phyloP scores from a whole-genome alignment of 2,113 vertebrate genomes.

The Geococcyx californianus region DNA sequence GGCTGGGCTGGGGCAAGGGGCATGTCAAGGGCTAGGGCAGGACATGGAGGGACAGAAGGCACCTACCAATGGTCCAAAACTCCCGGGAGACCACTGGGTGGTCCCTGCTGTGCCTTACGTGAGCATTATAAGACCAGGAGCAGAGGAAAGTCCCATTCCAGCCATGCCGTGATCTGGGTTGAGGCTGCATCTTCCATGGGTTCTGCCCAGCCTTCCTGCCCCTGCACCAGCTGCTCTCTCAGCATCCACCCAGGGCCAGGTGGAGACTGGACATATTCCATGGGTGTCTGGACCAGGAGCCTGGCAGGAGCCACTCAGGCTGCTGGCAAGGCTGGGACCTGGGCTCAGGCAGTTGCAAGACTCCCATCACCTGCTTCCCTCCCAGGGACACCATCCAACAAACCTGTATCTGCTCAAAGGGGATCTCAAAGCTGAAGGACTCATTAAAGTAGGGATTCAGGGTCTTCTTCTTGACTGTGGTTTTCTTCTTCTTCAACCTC shows the following conservation, averaged over 20 bases:
- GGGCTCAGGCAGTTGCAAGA: neutral
- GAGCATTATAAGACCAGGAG: neutral
- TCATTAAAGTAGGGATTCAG: slow-evolving; percentile 97
- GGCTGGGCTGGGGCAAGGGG: neutral
- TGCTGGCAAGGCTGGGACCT: neutral
- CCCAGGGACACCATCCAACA: neutral
- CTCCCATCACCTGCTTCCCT: neutral
- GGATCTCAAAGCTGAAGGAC: slow-evolving; percentile 99
- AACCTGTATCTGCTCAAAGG: slow-evolving; percentile 97
- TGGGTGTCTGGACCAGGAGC: neutral
- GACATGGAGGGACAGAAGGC: neutral
- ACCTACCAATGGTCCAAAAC: neutral
- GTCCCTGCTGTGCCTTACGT: neutral
- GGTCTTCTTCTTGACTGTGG: slow-evolving; percentile 97
- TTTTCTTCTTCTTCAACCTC: slow-evolving; percentile 98
- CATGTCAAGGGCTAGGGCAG: neutral
- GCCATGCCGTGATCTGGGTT: fast-evolving
- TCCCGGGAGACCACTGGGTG: neutral
- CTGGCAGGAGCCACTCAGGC: neutral
- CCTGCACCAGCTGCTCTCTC: neutral
- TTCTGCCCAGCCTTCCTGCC: neutral
- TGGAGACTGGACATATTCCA: neutral
- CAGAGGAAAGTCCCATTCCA: neutral
- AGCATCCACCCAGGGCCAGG: neutral
- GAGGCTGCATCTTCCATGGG: neutral